Percentiles rank a stretch among this genome's conserved stretches.
Evolutionary conservation across 2,888 invertebrate genomes (phyloP).

Genomic region (Microctonus hyperodae): DNA sequence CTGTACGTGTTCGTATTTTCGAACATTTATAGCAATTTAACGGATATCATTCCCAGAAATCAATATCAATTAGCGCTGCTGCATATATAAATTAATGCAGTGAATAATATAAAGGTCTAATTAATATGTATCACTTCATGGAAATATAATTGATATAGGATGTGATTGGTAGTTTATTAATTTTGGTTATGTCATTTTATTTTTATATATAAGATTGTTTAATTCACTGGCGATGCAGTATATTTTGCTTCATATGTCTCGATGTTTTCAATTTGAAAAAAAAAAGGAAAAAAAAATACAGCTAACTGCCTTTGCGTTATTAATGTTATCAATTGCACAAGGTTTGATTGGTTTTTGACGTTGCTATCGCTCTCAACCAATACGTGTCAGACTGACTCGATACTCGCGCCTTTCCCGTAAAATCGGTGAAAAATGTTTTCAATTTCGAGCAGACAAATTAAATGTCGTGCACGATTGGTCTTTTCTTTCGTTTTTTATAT

Average conservation of each 20-base stretch:
- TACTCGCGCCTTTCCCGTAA: constrained; percentile 28
- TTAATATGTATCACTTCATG: too few species aligned
- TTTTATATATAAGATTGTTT: neutral
- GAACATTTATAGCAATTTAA: neutral
- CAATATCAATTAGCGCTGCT: neutral
- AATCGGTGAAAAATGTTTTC: constrained; percentile 52
- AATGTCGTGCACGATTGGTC: constrained; percentile 10
- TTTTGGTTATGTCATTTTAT: neutral
- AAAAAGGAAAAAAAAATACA: neutral
- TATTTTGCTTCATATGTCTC: neutral
- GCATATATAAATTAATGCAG: too few species aligned
- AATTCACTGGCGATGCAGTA: neutral
- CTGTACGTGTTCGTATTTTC: neutral
- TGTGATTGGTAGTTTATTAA: neutral
- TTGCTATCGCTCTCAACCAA: constrained; percentile 37
- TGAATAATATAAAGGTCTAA: too few species aligned
- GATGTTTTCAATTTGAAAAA: neutral
- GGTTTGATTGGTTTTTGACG: constrained; percentile 52
- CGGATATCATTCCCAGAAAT: neutral
- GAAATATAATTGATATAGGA: too few species aligned
- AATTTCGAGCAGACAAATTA: constrained; percentile 39
- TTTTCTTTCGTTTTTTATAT: neutral
- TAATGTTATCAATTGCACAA: constrained; percentile 45
- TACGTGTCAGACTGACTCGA: constrained; percentile 31
- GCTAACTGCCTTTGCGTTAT: constrained; percentile 42